A percentile compares a stretch with the other conserved stretches of the same genome.
These are phyloP conservation scores for Diaperis boleti DNA, from an alignment of 2,888 invertebrate species.

Conservation along the genomic window DNA sequence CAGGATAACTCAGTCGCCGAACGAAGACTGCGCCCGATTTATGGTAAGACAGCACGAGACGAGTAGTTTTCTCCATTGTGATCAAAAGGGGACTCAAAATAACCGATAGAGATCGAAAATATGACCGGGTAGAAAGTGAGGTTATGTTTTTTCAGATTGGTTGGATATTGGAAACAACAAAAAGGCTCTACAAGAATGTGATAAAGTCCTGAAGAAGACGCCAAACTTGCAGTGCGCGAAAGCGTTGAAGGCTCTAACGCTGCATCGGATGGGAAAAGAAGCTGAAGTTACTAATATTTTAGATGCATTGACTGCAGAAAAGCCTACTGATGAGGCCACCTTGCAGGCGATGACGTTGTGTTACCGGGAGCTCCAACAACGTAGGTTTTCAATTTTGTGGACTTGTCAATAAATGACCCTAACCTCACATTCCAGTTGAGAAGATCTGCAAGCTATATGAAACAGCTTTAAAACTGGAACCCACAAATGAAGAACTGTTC, in stretches of 20 bases:
- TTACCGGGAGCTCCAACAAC: conserved; percentile 91
- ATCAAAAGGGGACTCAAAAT: no score
- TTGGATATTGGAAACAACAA: conserved; percentile 96
- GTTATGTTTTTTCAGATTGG: conserved; percentile 78
- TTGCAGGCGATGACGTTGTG: conserved; percentile 96
- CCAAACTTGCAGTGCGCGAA: conserved; percentile 90
- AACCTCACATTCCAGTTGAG: conserved; percentile 75
- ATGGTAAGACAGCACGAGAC: conserved; percentile 74
- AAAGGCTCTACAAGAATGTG: conserved; percentile 96
- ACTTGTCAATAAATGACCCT: not conserved
- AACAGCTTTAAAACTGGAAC: conserved; percentile 86
- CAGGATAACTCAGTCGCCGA: conserved; percentile 86
- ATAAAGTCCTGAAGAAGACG: conserved; percentile 94
- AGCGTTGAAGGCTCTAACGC: conserved; percentile 92
- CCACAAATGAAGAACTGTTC: conserved; percentile 90
- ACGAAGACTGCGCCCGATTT: conserved; percentile 91
- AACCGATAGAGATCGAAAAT: not conserved
- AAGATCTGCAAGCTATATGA: conserved; percentile 92
- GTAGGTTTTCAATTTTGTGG: conserved; percentile 67
- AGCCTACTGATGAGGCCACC: conserved; percentile 92
- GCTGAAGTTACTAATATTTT: conserved; percentile 83
- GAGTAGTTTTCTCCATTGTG: no score
- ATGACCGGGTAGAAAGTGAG: conserved; percentile 40
- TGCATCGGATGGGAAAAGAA: conserved; percentile 88
- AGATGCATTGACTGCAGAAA: conserved; percentile 81